A percentile compares a stretch with the other conserved stretches of the same genome.
Evolutionary conservation across 2,888 invertebrate species (phyloP).

Genomic region (Corbicula japonica): DNA sequence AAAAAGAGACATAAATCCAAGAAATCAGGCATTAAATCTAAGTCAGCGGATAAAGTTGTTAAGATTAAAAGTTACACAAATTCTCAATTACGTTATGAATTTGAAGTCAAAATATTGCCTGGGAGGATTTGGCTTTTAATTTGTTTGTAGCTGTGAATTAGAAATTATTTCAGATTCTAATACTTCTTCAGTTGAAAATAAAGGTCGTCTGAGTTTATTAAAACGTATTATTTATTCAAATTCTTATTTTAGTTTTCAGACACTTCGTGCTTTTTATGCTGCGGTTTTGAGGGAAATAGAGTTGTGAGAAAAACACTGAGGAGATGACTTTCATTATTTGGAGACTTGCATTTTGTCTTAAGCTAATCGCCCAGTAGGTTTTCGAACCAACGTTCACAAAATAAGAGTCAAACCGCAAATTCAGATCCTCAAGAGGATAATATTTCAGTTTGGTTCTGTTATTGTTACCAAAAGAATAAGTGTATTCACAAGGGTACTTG

Average conservation of each 20-base stretch:
- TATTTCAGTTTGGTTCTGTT: not conserved
- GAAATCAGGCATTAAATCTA: not conserved
- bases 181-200: not conserved
- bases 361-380: not conserved
- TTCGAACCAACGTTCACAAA: not conserved
- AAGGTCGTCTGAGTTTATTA: not conserved
- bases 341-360: not conserved
- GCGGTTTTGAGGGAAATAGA: slow-evolving; percentile 1
- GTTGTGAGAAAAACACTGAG: not conserved
- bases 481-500: not conserved
- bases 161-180: not conserved
- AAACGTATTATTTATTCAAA: not conserved
- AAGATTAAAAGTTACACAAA: not conserved
- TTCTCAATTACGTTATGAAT: not conserved
- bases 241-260: not conserved
- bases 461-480: not conserved
- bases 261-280: not conserved
- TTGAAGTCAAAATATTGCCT: no score
- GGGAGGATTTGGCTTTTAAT: no score
- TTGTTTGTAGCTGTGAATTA: no score
- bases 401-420: not conserved
- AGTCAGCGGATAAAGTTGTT: not conserved
- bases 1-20: not conserved
- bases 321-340: not conserved
- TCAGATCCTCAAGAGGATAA: not conserved